These are phyloP conservation scores for Andrena minutula DNA, from an alignment of 2,888 invertebrate species.

Conservation along the genomic window DNA sequence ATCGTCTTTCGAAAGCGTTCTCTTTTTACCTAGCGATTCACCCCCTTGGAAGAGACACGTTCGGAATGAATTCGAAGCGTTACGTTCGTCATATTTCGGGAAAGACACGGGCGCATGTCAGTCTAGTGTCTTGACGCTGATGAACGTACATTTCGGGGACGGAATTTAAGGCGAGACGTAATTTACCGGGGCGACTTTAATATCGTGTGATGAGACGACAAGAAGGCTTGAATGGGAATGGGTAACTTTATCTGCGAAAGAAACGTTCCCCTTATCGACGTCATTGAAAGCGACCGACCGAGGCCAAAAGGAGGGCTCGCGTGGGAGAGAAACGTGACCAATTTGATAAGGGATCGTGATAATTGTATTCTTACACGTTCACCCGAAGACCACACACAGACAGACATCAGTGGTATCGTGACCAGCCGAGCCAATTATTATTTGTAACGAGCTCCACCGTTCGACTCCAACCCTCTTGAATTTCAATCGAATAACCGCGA, in stretches of 20 bases:
- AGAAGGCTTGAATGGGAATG: not conserved
- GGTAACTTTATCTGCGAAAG: constrained; percentile 34
- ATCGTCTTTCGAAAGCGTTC: constrained; percentile 43
- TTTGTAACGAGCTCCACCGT: constrained; percentile 32
- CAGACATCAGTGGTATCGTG: constrained; percentile 52
- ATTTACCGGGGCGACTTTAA: constrained; percentile 16
- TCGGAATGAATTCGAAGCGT: not conserved
- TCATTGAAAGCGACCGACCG: constrained; percentile 17
- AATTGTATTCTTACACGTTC: constrained; percentile 62
- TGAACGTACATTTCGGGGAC: not conserved
- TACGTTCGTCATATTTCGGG: not conserved
- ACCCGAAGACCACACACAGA: constrained; percentile 40
- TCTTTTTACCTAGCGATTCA: constrained; percentile 17
- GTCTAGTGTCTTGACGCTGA: not conserved
- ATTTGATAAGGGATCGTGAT: constrained; percentile 56
- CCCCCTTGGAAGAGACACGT: not conserved
- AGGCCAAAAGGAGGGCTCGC: constrained; percentile 24
- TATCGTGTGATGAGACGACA: constrained; percentile 3
- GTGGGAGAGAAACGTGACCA: constrained; percentile 66
- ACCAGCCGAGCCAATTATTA: constrained; percentile 58
- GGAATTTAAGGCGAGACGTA: constrained; percentile 9
- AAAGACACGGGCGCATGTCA: not conserved
- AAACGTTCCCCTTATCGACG: constrained; percentile 48
- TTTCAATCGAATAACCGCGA: constrained; percentile 5
- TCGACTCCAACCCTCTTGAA: not conserved